Percentiles rank a stretch among this genome's conserved stretches.
Evolutionary conservation across 2,113 vertebrate genomes (phyloP).

Genomic region (Zapus hudsonius): DNA sequence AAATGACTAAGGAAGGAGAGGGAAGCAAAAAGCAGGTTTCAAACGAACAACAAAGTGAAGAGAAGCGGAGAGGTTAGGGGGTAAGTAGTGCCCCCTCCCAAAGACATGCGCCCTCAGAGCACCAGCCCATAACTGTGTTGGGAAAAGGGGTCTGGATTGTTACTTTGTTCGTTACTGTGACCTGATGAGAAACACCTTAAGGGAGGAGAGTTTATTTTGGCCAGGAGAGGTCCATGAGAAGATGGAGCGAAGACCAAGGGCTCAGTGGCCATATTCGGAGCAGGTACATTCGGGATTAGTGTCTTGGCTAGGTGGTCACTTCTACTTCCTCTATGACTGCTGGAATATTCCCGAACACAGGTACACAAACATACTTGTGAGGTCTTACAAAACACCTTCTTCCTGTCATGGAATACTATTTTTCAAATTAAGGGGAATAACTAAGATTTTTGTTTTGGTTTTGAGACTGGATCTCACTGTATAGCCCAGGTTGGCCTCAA

Average conservation of each 20-base stretch:
- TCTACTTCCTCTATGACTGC: not conserved
- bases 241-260: not conserved
- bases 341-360: not conserved
- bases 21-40: not conserved
- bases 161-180: too few relatives aligned
- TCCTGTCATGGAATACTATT: not conserved
- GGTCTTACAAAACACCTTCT: not conserved
- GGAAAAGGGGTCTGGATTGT: not conserved
- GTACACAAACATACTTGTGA: too few relatives aligned
- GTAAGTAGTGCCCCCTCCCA: not conserved
- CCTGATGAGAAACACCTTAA: too few relatives aligned
- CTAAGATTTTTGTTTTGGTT: too few relatives aligned
- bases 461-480: too few relatives aligned
- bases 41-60: not conserved
- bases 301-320: not conserved
- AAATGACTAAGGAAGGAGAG: not conserved
- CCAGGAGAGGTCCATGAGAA: accelerated
- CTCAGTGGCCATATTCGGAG: not conserved
- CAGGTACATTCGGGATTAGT: not conserved
- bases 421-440: too few relatives aligned
- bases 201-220: not conserved
- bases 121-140: not conserved
- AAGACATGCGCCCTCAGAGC: not conserved
- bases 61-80: not conserved
- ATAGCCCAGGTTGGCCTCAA: not conserved